Evolutionary conservation across 1,140 invertebrate genomes (phyloP).

Genomic region (Zaprionus taronus): DNA sequence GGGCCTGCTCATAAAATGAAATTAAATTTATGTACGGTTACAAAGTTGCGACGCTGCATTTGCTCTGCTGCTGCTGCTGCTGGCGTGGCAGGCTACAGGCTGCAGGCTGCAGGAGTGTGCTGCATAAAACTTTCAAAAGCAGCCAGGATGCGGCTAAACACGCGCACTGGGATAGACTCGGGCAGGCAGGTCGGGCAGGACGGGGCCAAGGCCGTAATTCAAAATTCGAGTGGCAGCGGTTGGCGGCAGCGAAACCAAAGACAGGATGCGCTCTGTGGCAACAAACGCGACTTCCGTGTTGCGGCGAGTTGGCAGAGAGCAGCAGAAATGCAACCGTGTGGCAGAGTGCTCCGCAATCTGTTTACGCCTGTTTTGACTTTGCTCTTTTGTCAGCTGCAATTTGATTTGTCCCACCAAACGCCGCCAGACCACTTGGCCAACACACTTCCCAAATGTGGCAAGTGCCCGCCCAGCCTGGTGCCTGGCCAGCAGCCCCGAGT

Average conservation of each 20-base stretch:
- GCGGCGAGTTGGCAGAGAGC: conserved; percentile 32
- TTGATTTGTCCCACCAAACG: conserved; percentile 31
- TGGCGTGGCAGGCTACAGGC: neutral
- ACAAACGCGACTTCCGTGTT: conserved; percentile 71
- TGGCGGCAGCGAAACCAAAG: conserved; percentile 59
- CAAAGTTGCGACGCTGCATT: conserved; percentile 60
- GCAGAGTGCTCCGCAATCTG: conserved; percentile 50
- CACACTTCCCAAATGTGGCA: conserved; percentile 12
- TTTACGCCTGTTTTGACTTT: conserved; percentile 70
- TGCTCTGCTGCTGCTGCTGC: neutral
- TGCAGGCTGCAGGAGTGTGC: conserved; percentile 19
- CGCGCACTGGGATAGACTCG: conserved; percentile 29
- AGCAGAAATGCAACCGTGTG: conserved; percentile 13
- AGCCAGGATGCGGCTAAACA: conserved; percentile 75
- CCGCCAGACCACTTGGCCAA: conserved; percentile 12
- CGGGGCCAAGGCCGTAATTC: conserved; percentile 65
- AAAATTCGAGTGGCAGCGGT: conserved; percentile 77
- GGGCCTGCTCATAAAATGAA: conserved; percentile 75
- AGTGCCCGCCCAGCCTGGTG: conserved; percentile 9
- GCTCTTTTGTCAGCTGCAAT: conserved; percentile 41
- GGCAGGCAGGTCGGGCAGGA: neutral
- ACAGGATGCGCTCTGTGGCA: conserved; percentile 62
- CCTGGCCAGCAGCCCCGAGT: too few relatives aligned
- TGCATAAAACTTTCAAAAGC: conserved; percentile 73
- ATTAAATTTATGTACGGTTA: conserved; percentile 81